phyloP scores from a whole-genome alignment of 2,888 invertebrate genomes.

The Salpingus planirostris region DNA sequence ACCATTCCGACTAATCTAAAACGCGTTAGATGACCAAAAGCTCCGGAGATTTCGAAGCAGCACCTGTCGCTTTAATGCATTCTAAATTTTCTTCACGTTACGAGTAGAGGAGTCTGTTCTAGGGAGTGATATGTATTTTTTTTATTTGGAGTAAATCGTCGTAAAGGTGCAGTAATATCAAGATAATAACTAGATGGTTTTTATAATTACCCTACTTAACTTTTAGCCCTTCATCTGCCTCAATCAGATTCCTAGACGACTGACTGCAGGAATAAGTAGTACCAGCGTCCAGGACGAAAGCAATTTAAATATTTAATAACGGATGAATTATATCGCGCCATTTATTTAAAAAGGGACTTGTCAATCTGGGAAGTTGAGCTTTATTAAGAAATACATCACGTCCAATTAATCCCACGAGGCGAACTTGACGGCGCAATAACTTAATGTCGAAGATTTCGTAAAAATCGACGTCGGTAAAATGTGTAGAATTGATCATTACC shows the following conservation, averaged over 20 bases:
- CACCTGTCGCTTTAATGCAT: slow-evolving; percentile 15
- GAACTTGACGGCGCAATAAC: too few species aligned
- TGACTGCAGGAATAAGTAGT: too few species aligned
- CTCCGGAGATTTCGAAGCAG: slow-evolving; percentile 8
- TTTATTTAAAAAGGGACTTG: slow-evolving; percentile 19
- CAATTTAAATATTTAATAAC: slow-evolving; percentile 19
- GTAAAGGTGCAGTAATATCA: slow-evolving; percentile 20
- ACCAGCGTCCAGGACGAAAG: too few species aligned
- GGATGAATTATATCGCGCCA: slow-evolving; percentile 19
- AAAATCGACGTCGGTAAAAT: too few species aligned
- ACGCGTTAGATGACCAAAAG: too few species aligned
- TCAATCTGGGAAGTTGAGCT: slow-evolving; percentile 15
- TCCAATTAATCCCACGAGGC: too few species aligned
- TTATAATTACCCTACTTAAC: slow-evolving; percentile 20
- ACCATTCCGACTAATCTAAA: too few species aligned
- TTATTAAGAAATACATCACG: slow-evolving; percentile 6
- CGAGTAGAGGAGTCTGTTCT: too few species aligned
- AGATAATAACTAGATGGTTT: slow-evolving; percentile 20
- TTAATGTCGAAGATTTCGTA: too few species aligned
- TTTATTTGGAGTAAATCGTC: slow-evolving; percentile 11
- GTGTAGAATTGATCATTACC: too few species aligned
- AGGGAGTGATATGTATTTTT: slow-evolving; percentile 15
- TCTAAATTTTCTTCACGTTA: slow-evolving; percentile 10
- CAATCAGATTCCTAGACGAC: slow-evolving; percentile 8
- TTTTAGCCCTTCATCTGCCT: slow-evolving; percentile 17